Conservation (phyloP, 2,888 invertebrate species). For the Pseudococcus viburni region DNA sequence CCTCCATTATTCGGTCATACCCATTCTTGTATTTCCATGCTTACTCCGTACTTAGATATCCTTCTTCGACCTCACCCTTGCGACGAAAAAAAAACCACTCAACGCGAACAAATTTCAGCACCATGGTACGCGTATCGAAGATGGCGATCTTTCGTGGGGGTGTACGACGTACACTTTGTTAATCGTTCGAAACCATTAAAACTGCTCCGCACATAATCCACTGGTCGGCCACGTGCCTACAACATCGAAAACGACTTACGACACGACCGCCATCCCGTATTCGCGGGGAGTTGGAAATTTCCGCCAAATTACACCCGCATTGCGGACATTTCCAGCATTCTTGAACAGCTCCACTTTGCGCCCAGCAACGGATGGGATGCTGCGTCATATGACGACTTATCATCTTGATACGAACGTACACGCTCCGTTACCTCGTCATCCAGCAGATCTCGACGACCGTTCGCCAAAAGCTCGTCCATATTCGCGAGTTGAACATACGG, state of each 20-base stretch:
- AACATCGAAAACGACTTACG: slow-evolving; percentile 38
- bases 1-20: too few species aligned
- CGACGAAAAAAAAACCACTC: too few species aligned
- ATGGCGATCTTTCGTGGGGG: slow-evolving; percentile 8
- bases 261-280: background rate
- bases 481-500: too few species aligned
- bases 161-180: background rate
- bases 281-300: background rate
- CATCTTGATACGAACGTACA: background rate
- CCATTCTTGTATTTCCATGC: too few species aligned
- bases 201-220: background rate
- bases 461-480: too few species aligned
- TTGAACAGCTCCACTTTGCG: too few species aligned
- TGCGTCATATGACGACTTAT: background rate
- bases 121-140: background rate
- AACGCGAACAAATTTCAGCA: too few species aligned
- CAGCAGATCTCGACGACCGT: too few species aligned
- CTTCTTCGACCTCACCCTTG: too few species aligned
- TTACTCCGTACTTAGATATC: too few species aligned
- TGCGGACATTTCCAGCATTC: slow-evolving; percentile 14
- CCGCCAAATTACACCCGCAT: slow-evolving; percentile 23
- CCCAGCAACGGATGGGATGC: too few species aligned
- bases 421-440: background rate
- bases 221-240: background rate
- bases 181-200: slow-evolving; percentile 30